Base-by-base conservation (phyloP, 2,888 invertebrate species). In the Tuta absoluta region DNA sequence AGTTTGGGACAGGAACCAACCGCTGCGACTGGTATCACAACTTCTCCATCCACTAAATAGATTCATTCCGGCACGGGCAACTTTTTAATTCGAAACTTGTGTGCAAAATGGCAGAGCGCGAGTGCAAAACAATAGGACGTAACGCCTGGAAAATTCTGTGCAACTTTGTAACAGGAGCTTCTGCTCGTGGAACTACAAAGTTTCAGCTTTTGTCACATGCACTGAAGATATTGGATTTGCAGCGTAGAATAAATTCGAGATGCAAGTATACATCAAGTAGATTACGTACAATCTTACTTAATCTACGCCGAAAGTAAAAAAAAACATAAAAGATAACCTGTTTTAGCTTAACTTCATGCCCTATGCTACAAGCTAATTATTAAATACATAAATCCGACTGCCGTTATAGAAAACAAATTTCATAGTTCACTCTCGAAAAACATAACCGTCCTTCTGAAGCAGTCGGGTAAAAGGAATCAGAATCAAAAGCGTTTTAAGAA, bases 81-180 rank as follows among this genome's bases (percentile, higher is more conserved):
- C 78, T 78, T 81, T 79, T 79, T 76, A 74, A 79, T 76, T 75
- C 69, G 63, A 67, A 75, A 74, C 67, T 66, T 63, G 53, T 41
- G 62, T 53, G 53, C 37, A 24, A 53, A 24, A n/a, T 17, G n/a
- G 56, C 28, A 45, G 38, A 28, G 63, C 57, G 45, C 41, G 37
- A 58, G 17, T 51, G 24, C 49, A 28, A 33, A 48, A 62, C 65
- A 57, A 65, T 62, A 57, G 33, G 33, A 33, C 56, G 45, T 41
- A 48, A 28, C 8, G 48, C 19, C 48, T 48, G 48, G 48, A 12
- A 48, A 7, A 48, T 17, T 48, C 19, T 8, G 48, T 2, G 24
- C 23, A 53, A 53, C 53, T 53, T 53, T 24, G 24, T 19, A 24
- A 24, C 53, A 53, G 23, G 14, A 24, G 19, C 21, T 12, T 12